Evolutionary conservation across 2,888 invertebrate species (phyloP).

Genomic region (Esperia sulphurella): DNA sequence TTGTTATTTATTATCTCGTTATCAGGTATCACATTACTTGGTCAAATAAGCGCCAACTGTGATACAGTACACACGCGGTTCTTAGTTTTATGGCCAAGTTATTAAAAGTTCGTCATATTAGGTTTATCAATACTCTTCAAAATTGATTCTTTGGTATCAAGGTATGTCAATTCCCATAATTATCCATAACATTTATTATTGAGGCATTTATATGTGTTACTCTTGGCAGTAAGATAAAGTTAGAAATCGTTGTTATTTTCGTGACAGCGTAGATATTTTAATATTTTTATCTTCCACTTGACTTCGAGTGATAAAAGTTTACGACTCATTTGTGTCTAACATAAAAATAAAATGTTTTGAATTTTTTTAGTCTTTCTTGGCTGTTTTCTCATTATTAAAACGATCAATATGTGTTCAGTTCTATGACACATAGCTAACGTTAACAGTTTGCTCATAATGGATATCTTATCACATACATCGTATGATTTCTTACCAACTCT

Average conservation of each 20-base stretch:
- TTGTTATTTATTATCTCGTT: conserved; percentile 21
- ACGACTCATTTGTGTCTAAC: conserved; percentile 8
- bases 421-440: conserved; percentile 1
- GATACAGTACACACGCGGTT: conserved; percentile 27
- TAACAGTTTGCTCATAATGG: conserved; percentile 4
- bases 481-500: neutral
- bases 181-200: too few species aligned
- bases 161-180: neutral
- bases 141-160: neutral
- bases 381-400: neutral
- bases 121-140: neutral
- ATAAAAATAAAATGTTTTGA: conserved; percentile 1
- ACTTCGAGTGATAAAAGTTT: conserved; percentile 2
- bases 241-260: neutral
- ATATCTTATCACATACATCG: conserved; percentile 1
- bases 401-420: neutral
- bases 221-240: neutral
- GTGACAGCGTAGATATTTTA: neutral
- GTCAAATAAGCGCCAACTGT: conserved; percentile 29
- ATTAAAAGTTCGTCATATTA: neutral
- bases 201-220: neutral
- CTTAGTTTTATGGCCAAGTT: neutral
- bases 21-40: conserved; percentile 29
- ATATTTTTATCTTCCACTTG: neutral
- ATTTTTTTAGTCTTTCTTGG: conserved; percentile 1